These are phyloP conservation scores for Mesorhabditis sp. DNA, from an alignment of 2,888 invertebrate genomes.

Conservation along the genomic window DNA sequence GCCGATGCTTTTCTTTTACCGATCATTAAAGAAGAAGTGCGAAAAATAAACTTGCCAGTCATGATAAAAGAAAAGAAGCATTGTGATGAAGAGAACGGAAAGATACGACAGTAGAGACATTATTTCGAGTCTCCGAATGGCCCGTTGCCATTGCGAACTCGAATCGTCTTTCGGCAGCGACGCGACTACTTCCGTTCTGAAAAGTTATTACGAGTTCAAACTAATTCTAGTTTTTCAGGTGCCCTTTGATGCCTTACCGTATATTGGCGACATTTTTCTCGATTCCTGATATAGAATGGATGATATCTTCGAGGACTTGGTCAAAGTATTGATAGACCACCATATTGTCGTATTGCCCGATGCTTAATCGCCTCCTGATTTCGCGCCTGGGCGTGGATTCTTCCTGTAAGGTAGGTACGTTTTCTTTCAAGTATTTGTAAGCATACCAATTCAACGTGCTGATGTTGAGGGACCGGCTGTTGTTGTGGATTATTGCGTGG, in stretches of 20 bases:
- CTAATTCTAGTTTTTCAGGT: not conserved
- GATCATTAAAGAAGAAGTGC: not conserved
- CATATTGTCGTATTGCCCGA: slow-evolving; percentile 54
- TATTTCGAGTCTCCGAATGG: slow-evolving; percentile 51
- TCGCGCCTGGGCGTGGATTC: slow-evolving; percentile 30
- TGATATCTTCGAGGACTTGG: slow-evolving; percentile 49
- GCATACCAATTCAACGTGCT: no score
- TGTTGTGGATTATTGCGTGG: slow-evolving; percentile 10
- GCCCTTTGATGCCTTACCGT: slow-evolving; percentile 22
- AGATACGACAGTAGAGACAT: slow-evolving; percentile 55
- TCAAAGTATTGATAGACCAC: slow-evolving; percentile 53
- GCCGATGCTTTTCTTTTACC: not conserved
- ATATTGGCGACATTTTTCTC: slow-evolving; percentile 45
- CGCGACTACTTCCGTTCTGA: slow-evolving; percentile 6
- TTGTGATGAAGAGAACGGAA: slow-evolving; percentile 44
- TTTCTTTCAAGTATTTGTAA: no score
- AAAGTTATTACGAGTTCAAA: not conserved
- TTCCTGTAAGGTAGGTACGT: slow-evolving; percentile 18
- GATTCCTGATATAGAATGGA: slow-evolving; percentile 36
- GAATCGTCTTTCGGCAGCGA: slow-evolving; percentile 33
- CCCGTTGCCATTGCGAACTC: slow-evolving; percentile 46
- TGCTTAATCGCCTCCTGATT: slow-evolving; percentile 42
- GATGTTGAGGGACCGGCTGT: slow-evolving; percentile 16
- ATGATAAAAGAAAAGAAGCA: slow-evolving; percentile 56
- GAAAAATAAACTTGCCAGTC: slow-evolving; percentile 38